A percentile compares a stretch with the other conserved stretches of the same genome.
These are phyloP conservation scores for Corvus cornix DNA, from an alignment of 2,113 vertebrate genomes.

Conservation along the genomic window DNA sequence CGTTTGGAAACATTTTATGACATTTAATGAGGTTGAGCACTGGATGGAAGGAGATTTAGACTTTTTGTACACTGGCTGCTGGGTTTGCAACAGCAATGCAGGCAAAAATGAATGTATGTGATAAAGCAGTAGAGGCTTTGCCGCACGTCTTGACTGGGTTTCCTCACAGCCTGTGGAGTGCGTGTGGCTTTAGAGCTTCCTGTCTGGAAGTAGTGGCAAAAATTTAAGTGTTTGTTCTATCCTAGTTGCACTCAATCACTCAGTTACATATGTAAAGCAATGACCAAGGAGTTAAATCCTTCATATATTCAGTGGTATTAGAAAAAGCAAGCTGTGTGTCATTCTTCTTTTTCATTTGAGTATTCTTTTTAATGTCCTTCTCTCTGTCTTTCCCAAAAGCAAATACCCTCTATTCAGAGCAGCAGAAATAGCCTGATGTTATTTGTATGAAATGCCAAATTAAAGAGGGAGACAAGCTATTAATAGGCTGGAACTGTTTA, in stretches of 20 bases:
- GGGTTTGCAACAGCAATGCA: neutral
- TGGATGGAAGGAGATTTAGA: neutral
- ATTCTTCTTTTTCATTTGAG: neutral
- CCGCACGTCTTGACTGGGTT: neutral
- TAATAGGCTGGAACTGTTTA: slow-evolving; percentile 24
- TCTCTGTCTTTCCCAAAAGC: neutral
- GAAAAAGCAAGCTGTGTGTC: neutral
- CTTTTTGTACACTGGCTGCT: neutral
- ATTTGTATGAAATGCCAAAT: neutral
- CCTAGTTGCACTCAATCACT: neutral
- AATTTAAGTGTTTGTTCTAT: neutral
- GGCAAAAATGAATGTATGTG: neutral
- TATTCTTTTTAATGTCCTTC: neutral
- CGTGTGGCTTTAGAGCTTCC: neutral
- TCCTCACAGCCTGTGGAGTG: rapidly evolving
- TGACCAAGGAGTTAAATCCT: neutral
- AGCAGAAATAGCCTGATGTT: neutral
- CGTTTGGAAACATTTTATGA: slow-evolving; percentile 35
- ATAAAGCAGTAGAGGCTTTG: neutral
- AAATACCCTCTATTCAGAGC: neutral
- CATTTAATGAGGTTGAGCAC: slow-evolving; percentile 26
- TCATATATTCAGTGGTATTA: neutral
- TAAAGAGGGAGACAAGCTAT: neutral
- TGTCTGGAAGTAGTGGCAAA: neutral
- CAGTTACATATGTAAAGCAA: neutral